Evolutionary conservation across 2,888 invertebrate species (phyloP).

Genomic region (Sipha maydis): DNA sequence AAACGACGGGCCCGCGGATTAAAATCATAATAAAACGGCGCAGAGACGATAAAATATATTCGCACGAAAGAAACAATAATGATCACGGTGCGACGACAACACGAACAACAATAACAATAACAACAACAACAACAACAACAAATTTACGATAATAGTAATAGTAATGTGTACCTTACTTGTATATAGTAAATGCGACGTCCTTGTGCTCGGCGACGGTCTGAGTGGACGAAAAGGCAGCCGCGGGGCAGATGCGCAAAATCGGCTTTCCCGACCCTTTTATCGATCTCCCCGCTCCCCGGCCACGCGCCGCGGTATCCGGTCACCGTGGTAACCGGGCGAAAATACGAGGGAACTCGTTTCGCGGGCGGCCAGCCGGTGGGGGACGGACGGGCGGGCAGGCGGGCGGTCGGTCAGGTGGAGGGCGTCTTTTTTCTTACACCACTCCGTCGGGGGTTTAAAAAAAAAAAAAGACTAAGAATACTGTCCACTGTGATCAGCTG

Average conservation of each 20-base stretch:
- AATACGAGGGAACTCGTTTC: conserved; percentile 50
- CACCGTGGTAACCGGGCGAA: conserved; percentile 54
- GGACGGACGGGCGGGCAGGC: not conserved
- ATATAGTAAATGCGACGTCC: conserved; percentile 34
- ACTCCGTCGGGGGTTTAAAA: conserved; percentile 25
- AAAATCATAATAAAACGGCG: too few species aligned
- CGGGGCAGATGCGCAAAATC: conserved; percentile 61
- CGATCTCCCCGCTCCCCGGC: conserved; percentile 47
- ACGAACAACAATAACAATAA: not conserved
- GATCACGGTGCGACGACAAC: not conserved
- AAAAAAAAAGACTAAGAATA: conserved; percentile 32
- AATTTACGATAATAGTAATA: conserved; percentile 1
- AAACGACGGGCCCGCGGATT: not conserved
- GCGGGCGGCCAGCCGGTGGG: not conserved
- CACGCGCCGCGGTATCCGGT: conserved; percentile 14
- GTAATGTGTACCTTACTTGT: conserved; percentile 25
- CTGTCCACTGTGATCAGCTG: not conserved
- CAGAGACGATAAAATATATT: not conserved
- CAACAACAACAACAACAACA: not conserved
- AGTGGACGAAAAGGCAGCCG: conserved; percentile 34
- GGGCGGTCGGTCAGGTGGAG: too few species aligned
- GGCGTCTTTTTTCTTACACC: conserved; percentile 19
- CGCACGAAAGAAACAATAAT: not conserved
- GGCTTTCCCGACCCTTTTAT: conserved; percentile 61
- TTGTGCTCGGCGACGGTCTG: conserved; percentile 44